Evolutionary conservation across 1,140 invertebrate species (phyloP).

Genomic region (Sycophila sp.): DNA sequence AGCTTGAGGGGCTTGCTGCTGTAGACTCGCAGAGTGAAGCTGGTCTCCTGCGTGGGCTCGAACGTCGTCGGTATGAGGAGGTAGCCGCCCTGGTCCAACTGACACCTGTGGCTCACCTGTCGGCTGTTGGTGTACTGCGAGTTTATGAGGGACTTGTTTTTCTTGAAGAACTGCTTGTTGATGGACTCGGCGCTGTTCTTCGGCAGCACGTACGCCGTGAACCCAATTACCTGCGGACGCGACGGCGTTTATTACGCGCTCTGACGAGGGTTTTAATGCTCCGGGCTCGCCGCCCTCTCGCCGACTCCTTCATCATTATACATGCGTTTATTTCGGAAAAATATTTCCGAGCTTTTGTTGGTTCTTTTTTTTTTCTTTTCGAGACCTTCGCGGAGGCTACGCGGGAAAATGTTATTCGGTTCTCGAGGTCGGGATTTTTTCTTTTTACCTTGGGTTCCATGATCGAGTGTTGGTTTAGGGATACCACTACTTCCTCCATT

Average conservation of each 20-base stretch:
- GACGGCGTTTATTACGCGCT: no score
- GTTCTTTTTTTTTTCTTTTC: no score
- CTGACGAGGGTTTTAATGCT: no score
- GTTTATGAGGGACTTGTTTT: slow-evolving; percentile 87
- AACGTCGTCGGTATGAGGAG: slow-evolving; percentile 91
- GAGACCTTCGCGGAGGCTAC: no score
- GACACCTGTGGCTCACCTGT: slow-evolving; percentile 84
- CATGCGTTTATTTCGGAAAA: no score
- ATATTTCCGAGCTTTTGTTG: no score
- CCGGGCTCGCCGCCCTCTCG: no score
- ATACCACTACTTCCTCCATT: slow-evolving; percentile 87
- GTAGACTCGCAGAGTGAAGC: slow-evolving; percentile 84
- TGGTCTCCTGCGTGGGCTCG: slow-evolving; percentile 89
- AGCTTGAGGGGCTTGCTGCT: slow-evolving; percentile 85
- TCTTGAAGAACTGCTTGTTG: slow-evolving; percentile 84
- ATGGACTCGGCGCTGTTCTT: slow-evolving; percentile 76
- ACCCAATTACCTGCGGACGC: slow-evolving; percentile 94
- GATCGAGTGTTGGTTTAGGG: slow-evolving; percentile 89
- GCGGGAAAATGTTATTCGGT: background rate
- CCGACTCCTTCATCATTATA: no score
- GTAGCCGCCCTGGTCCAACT: slow-evolving; percentile 85
- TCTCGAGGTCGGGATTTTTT: background rate
- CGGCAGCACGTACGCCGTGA: slow-evolving; percentile 85
- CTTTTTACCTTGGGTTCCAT: slow-evolving; percentile 83
- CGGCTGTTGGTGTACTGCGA: slow-evolving; percentile 92